Percentiles rank a stretch among this genome's conserved stretches.
Conservation (phyloP, 2,113 vertebrate genomes). For the Trochalopteron elliotii region DNA sequence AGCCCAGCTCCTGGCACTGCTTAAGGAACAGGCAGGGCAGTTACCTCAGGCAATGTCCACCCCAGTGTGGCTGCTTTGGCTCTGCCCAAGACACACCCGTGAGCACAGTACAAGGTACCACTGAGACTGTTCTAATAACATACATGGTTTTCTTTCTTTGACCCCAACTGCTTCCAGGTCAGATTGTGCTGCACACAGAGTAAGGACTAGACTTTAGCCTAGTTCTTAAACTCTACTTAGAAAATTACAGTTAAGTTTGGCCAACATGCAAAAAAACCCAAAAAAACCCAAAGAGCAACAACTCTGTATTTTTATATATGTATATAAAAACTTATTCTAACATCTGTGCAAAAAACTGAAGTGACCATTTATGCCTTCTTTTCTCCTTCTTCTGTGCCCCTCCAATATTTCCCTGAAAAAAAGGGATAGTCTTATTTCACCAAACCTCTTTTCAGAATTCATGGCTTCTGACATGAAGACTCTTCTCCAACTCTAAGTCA, state of each 20-base stretch:
- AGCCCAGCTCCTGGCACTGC: not conserved
- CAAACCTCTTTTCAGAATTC: not conserved
- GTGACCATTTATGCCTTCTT: not conserved
- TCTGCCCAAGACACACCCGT: not conserved
- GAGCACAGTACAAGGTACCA: not conserved
- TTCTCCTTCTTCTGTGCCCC: not conserved
- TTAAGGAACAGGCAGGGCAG: not conserved
- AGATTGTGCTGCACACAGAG: not conserved
- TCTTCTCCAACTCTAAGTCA: not conserved
- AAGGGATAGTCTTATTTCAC: not conserved
- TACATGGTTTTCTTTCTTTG: not conserved
- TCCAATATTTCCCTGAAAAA: not conserved
- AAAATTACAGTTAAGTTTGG: not conserved
- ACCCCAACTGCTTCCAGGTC: not conserved
- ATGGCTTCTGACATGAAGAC: not conserved
- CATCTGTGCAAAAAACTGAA: not conserved
- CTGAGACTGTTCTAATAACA: not conserved
- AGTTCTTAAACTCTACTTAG: not conserved
- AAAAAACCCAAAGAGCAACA: not conserved
- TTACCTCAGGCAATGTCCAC: not conserved
- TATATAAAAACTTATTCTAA: not conserved
- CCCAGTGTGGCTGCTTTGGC: not conserved
- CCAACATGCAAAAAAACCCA: not conserved
- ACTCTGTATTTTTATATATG: fast-evolving
- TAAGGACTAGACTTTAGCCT: not conserved